Percentiles rank a stretch among this genome's conserved stretches.
Conservation (phyloP, 2,888 invertebrate genomes). For the Parnassius mnemosyne region DNA sequence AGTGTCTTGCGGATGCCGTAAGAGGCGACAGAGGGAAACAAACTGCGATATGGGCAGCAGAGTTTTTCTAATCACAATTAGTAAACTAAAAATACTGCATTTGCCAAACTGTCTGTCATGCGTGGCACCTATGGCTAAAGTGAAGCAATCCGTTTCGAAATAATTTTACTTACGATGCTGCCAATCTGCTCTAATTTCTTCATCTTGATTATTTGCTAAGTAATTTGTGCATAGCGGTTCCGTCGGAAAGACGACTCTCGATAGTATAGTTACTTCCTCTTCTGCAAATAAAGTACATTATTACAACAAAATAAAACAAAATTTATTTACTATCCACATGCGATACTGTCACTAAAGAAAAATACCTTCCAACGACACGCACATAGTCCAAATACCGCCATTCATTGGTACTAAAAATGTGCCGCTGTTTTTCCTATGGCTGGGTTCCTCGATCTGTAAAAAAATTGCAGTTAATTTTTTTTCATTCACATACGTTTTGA, state of each 20-base stretch:
- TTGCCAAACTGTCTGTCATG: no score
- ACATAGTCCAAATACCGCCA: conserved; percentile 95
- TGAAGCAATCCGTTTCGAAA: no score
- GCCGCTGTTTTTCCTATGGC: conserved; percentile 63
- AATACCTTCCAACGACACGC: conserved; percentile 89
- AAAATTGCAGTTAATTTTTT: neutral
- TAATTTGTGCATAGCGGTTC: conserved; percentile 90
- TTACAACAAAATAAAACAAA: conserved; percentile 2
- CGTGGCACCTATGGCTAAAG: no score
- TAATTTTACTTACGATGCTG: conserved; percentile 83
- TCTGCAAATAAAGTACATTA: conserved; percentile 67
- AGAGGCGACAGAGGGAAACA: no score
- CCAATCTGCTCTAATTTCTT: conserved; percentile 90
- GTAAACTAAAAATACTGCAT: no score
- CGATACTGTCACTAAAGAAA: neutral
- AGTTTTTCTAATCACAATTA: no score
- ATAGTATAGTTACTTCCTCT: conserved; percentile 85
- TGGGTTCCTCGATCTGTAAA: conserved; percentile 68
- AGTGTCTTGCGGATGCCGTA: no score
- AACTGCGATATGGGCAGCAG: no score
- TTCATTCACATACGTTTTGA: no score
- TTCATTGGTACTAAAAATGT: conserved; percentile 92
- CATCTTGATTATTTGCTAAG: conserved; percentile 85
- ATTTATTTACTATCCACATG: neutral
- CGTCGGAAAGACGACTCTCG: conserved; percentile 83